Percentiles rank a stretch among this genome's conserved stretches.
Evolutionary conservation across 2,888 invertebrate species (phyloP).

Genomic region (Litoditis marina): DNA sequence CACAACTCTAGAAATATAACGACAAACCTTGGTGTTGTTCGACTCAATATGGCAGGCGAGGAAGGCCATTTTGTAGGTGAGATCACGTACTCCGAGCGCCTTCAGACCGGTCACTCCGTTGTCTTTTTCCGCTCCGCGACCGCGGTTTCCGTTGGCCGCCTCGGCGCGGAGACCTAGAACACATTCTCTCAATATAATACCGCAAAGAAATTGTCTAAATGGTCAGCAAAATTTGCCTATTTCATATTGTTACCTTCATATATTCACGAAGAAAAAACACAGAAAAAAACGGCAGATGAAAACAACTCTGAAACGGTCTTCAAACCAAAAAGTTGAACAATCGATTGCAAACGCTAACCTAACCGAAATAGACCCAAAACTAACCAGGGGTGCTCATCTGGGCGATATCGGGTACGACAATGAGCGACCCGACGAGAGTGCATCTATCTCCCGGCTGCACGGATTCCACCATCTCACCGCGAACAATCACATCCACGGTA

Average conservation of each 20-base stretch:
- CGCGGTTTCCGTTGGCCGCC: slow-evolving; percentile 74
- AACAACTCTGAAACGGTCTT: too few relatives aligned
- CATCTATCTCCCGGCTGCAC: slow-evolving; percentile 84
- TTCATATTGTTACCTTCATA: too few relatives aligned
- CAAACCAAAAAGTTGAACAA: too few relatives aligned
- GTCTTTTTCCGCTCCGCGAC: slow-evolving; percentile 66
- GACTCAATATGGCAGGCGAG: slow-evolving; percentile 79
- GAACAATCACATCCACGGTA: slow-evolving; percentile 84
- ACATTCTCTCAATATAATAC: too few relatives aligned
- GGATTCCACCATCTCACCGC: slow-evolving; percentile 92
- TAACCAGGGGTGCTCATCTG: slow-evolving; percentile 77
- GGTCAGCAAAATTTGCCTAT: too few relatives aligned
- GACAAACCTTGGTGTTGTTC: slow-evolving; percentile 21
- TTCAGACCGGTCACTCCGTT: slow-evolving; percentile 85
- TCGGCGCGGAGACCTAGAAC: slow-evolving; percentile 81
- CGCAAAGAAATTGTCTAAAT: too few relatives aligned
- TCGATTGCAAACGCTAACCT: slow-evolving; percentile 3
- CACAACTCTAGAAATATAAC: too few relatives aligned
- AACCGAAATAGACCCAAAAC: neutral
- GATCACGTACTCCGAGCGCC: slow-evolving; percentile 80
- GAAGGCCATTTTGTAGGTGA: slow-evolving; percentile 85
- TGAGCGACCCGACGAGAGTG: slow-evolving; percentile 89
- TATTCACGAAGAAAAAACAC: too few relatives aligned
- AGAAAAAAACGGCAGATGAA: too few relatives aligned
- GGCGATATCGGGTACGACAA: slow-evolving; percentile 94